Conservation (phyloP, 2,888 invertebrate genomes). For the Tupiocoris notatus region DNA sequence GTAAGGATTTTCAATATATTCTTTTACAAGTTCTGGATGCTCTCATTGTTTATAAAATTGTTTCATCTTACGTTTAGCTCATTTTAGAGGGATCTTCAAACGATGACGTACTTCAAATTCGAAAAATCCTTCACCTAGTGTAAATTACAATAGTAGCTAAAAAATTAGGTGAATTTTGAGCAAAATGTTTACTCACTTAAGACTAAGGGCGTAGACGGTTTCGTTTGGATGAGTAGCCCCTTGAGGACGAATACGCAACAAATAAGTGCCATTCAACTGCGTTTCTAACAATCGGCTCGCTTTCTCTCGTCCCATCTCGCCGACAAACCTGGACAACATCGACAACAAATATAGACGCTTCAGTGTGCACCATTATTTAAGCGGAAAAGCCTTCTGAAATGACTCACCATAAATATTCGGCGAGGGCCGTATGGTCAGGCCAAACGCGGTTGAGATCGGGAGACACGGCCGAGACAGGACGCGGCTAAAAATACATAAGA, state of each 20-base stretch:
- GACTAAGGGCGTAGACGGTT: conserved; percentile 78
- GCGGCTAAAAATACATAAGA: conserved; percentile 31
- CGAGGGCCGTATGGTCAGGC: conserved; percentile 50
- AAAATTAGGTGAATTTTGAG: too few relatives aligned
- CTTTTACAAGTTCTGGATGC: too few relatives aligned
- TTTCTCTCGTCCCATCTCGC: conserved; percentile 80
- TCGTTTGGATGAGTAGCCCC: conserved; percentile 62
- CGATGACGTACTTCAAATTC: too few relatives aligned
- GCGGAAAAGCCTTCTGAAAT: neutral
- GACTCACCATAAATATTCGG: conserved; percentile 61
- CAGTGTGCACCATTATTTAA: too few relatives aligned
- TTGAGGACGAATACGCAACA: conserved; percentile 74
- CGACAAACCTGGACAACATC: conserved; percentile 66
- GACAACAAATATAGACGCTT: too few relatives aligned
- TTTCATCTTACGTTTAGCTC: too few relatives aligned
- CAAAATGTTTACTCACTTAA: too few relatives aligned
- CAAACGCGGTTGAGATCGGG: conserved; percentile 50
- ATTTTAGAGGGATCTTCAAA: too few relatives aligned
- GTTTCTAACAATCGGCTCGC: conserved; percentile 73
- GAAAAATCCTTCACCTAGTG: too few relatives aligned
- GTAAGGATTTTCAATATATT: too few relatives aligned
- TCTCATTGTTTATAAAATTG: too few relatives aligned
- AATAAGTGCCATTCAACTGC: conserved; percentile 81
- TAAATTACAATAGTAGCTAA: too few relatives aligned
- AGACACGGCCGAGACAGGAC: conserved; percentile 54